These are phyloP conservation scores for Micropterix aruncella DNA, from an alignment of 2,888 invertebrate species.

Conservation along the genomic window DNA sequence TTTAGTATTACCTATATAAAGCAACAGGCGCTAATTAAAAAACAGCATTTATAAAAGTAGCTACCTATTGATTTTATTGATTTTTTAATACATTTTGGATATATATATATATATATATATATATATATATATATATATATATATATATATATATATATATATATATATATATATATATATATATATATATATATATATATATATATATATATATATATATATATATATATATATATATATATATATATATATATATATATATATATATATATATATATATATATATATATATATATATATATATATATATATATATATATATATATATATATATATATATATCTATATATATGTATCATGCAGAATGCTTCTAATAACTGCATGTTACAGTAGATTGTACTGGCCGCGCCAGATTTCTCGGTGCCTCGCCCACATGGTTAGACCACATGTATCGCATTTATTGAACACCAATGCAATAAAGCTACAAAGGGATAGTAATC, in stretches of 20 bases:
- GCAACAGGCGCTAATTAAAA: no score
- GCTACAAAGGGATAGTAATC: no score
- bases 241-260: background rate
- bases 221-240: background rate
- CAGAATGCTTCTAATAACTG: no score
- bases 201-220: background rate
- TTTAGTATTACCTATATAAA: no score
- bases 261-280: background rate
- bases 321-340: background rate
- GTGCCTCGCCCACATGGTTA: no score
- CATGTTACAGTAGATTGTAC: no score
- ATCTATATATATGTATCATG: background rate
- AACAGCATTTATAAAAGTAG: no score
- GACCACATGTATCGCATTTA: no score
- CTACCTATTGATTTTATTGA: no score
- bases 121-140: background rate
- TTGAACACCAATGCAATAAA: no score
- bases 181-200: background rate
- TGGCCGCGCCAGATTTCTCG: no score
- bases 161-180: background rate
- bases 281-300: background rate
- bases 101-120: conserved; percentile 2
- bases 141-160: background rate
- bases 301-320: background rate
- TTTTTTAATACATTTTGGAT: no score